These are phyloP conservation scores for Agapostemon virescens DNA, from an alignment of 2,888 invertebrate species.

Conservation along the genomic window DNA sequence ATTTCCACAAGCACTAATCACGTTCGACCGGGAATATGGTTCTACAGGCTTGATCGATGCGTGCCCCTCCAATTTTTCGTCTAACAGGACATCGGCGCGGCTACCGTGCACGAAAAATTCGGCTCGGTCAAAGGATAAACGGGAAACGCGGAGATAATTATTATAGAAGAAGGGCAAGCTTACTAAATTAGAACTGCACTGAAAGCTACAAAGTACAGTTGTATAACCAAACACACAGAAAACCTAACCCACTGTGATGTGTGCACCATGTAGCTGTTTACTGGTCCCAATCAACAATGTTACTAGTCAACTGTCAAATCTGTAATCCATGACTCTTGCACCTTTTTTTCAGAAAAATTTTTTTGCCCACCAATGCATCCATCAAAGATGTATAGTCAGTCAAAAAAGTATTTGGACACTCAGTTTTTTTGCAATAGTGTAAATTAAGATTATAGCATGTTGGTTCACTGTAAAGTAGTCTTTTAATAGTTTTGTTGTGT, in stretches of 20 bases:
- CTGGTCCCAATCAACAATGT: constrained; percentile 73
- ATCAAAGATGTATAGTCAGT: neutral
- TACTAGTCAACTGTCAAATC: constrained; percentile 52
- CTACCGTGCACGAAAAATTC: constrained; percentile 47
- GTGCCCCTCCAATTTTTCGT: constrained; percentile 70
- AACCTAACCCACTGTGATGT: constrained; percentile 61
- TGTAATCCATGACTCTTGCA: constrained; percentile 28
- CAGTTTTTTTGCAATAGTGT: neutral
- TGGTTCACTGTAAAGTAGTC: neutral
- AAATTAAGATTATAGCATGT: neutral
- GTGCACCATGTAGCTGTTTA: constrained; percentile 30
- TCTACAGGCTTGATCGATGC: constrained; percentile 76
- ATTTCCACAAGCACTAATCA: constrained; percentile 78
- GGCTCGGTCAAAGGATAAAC: constrained; percentile 38
- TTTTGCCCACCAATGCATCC: neutral
- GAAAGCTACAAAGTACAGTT: constrained; percentile 62
- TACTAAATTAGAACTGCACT: constrained; percentile 65
- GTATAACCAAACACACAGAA: constrained; percentile 65
- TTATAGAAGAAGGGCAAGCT: constrained; percentile 61
- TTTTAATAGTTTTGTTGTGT: neutral
- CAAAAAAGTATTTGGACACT: neutral
- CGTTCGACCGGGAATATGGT: constrained; percentile 77
- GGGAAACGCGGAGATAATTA: constrained; percentile 56
- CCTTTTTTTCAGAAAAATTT: constrained; percentile 30
- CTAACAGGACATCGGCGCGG: constrained; percentile 54